Percentiles rank a stretch among this genome's conserved stretches.
phyloP scores from a whole-genome alignment of 2,113 vertebrate genomes.

The Tichodroma muraria region DNA sequence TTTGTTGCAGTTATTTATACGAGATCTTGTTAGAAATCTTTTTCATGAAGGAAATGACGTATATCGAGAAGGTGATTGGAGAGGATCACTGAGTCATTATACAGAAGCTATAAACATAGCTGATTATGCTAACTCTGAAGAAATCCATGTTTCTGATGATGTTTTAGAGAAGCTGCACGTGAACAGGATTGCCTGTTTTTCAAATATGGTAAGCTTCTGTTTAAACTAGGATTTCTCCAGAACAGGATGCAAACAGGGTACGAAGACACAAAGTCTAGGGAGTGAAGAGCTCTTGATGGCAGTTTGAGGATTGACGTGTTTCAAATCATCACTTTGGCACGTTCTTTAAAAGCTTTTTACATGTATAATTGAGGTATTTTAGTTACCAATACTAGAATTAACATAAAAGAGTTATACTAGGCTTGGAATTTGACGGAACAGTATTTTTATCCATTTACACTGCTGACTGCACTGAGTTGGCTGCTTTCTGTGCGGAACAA shows the following conservation, averaged over 20 bases:
- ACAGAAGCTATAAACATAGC: conserved; percentile 91
- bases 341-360: not conserved
- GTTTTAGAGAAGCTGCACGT: conserved; percentile 86
- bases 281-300: not conserved
- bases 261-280: not conserved
- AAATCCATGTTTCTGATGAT: conserved; percentile 79
- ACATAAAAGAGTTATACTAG: not conserved
- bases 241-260: not conserved
- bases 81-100: conserved; percentile 85
- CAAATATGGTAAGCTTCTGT: conserved; percentile 80
- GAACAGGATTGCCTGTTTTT: conserved; percentile 90
- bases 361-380: not conserved
- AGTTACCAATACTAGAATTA: not conserved
- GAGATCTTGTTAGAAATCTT: conserved; percentile 87
- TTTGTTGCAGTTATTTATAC: conserved; percentile 84
- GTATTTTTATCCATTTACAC: not conserved
- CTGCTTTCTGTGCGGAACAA: not conserved
- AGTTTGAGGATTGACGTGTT: not conserved
- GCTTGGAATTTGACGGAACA: not conserved
- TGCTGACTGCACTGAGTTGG: not conserved
- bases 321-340: not conserved
- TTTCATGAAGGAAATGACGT: conserved; percentile 93
- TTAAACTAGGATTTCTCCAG: not conserved
- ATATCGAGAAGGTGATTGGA: conserved; percentile 86
- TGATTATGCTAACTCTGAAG: conserved; percentile 91